A percentile compares a stretch with the other conserved stretches of the same genome.
Evolutionary conservation across 2,797 vertebrate genomes (phyloP).

Genomic region (Neosalanx taihuensis): DNA sequence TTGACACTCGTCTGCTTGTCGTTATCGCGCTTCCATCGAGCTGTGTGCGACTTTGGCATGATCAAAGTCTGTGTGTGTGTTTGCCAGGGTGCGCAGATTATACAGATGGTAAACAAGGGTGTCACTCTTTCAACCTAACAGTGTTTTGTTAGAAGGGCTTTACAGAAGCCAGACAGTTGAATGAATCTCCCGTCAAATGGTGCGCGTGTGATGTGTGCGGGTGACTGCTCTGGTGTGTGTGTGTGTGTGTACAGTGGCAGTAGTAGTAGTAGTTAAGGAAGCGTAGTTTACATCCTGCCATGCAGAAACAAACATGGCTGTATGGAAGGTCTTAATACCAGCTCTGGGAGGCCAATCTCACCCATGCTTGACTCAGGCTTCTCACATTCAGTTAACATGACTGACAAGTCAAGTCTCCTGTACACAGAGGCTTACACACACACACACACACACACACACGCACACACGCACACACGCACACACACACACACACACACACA

Average conservation of each 20-base stretch:
- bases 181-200: neutral
- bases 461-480: constrained; percentile 11
- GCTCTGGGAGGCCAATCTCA: constrained; percentile 59
- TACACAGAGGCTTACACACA: constrained; percentile 14
- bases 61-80: neutral
- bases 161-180: neutral
- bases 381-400: constrained; percentile 67
- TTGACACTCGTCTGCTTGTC: neutral
- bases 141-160: constrained; percentile 23
- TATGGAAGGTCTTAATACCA: constrained; percentile 68
- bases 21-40: neutral
- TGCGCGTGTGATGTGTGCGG: neutral
- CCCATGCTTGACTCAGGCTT: constrained; percentile 61
- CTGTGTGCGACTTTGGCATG: neutral
- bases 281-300: constrained; percentile 54
- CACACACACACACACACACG: constrained; percentile 12
- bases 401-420: constrained; percentile 58
- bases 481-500: neutral
- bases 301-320: constrained; percentile 56
- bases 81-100: neutral
- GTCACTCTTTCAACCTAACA: too few species aligned
- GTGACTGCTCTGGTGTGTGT: neutral
- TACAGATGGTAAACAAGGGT: neutral
- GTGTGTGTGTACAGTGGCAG: neutral
- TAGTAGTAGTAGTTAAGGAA: constrained; percentile 12